phyloP scores from a whole-genome alignment of 2,888 invertebrate genomes.

The Stratiomys singularior region DNA sequence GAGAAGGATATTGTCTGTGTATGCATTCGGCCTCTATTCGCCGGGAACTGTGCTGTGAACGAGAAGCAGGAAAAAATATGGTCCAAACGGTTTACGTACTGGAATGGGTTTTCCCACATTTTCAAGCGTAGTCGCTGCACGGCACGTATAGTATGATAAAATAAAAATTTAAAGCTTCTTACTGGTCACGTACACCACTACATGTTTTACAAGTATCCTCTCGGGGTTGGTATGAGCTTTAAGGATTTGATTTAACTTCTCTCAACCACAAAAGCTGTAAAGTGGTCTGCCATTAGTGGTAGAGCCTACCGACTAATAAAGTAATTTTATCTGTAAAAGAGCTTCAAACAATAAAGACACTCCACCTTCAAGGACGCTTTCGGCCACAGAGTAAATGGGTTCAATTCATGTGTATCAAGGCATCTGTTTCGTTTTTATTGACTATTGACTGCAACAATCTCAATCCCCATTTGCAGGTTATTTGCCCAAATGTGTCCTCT shows the following conservation, averaged over 20 bases:
- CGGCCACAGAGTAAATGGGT: neutral
- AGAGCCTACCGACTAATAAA: neutral
- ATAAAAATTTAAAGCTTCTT: neutral
- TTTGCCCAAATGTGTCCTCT: neutral
- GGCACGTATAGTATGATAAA: too few relatives aligned
- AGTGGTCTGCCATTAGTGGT: too few relatives aligned
- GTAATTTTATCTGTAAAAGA: neutral
- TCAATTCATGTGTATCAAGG: neutral
- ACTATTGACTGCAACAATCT: neutral
- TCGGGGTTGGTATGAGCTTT: too few relatives aligned
- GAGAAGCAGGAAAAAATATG: neutral
- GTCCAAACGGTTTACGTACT: too few relatives aligned
- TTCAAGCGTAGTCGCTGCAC: too few relatives aligned
- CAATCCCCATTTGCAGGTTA: neutral
- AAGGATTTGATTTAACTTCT: neutral
- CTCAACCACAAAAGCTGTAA: too few relatives aligned
- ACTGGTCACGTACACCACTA: too few relatives aligned
- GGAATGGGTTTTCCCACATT: too few relatives aligned
- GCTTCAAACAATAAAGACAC: neutral
- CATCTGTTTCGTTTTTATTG: neutral
- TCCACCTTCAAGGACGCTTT: neutral
- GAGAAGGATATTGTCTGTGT: neutral
- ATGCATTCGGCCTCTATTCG: neutral
- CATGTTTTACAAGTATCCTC: too few relatives aligned
- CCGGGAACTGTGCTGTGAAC: neutral